Conservation (phyloP, 2,797 vertebrate genomes). For the Syngnathus rostellatus region DNA sequence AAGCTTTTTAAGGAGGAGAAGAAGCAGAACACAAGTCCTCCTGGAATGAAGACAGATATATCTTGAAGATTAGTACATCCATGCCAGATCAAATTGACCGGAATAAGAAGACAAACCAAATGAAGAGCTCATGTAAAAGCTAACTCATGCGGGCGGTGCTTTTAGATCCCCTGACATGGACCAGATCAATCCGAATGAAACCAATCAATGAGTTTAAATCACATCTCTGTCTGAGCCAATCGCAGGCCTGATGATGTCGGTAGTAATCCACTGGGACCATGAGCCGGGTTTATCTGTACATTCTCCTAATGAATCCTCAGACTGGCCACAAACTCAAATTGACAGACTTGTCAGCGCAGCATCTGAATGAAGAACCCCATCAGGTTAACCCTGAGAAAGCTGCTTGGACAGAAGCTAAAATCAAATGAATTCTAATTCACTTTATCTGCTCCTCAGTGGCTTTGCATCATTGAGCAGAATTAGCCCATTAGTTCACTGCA, state of each 20-base stretch:
- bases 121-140: not conserved
- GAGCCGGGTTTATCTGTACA: constrained; percentile 54
- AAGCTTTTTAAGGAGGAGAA: constrained; percentile 16
- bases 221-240: constrained; percentile 21
- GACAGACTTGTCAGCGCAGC: not conserved
- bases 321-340: constrained; percentile 16
- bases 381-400: not conserved
- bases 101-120: not conserved
- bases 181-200: not conserved
- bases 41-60: constrained; percentile 31
- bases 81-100: not conserved
- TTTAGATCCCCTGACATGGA: constrained; percentile 6
- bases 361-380: constrained; percentile 9
- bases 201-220: constrained; percentile 12
- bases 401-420: constrained; percentile 31
- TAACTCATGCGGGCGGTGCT: not conserved
- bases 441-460: constrained; percentile 30
- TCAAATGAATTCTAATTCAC: constrained; percentile 24
- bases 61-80: constrained; percentile 3
- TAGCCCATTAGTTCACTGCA: constrained; percentile 34
- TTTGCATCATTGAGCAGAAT: constrained; percentile 48
- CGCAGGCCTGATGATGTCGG: constrained; percentile 37
- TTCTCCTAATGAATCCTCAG: constrained; percentile 21
- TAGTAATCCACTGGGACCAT: constrained; percentile 48
- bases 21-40: constrained; percentile 14